These are phyloP conservation scores for Charaxes varanes DNA, from an alignment of 1,140 invertebrate genomes.

Conservation along the genomic window DNA sequence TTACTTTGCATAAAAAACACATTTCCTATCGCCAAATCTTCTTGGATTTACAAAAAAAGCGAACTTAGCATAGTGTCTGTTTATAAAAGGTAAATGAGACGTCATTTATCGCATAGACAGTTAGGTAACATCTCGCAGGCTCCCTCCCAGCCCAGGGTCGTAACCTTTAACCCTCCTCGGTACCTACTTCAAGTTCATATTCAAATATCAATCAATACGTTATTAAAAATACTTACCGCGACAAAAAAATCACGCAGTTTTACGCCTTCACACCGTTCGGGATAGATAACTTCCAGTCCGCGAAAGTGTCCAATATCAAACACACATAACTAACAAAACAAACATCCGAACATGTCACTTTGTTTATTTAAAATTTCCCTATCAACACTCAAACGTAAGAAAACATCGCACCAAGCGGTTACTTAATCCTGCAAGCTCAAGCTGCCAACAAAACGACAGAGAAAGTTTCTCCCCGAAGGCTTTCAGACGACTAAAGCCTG, in stretches of 20 bases:
- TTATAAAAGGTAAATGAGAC: conserved; percentile 14
- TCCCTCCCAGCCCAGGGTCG: conserved; percentile 39
- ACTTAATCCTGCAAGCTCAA: conserved; percentile 54
- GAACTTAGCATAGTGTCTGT: too few relatives aligned
- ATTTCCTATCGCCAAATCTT: too few relatives aligned
- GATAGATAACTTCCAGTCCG: conserved; percentile 13
- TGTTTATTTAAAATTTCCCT: conserved; percentile 20
- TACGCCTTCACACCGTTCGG: conserved; percentile 14
- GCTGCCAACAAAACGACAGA: conserved; percentile 6
- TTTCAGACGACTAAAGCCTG: conserved; percentile 53
- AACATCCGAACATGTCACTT: conserved; percentile 25
- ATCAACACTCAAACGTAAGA: conserved; percentile 24
- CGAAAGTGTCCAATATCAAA: conserved; percentile 19
- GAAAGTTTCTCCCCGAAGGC: conserved; percentile 7
- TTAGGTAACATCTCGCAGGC: conserved; percentile 45
- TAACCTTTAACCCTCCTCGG: conserved; percentile 46
- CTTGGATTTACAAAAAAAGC: too few relatives aligned
- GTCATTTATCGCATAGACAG: conserved; percentile 27
- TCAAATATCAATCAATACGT: conserved; percentile 42
- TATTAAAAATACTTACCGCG: conserved; percentile 40
- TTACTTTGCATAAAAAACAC: too few relatives aligned
- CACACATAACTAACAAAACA: conserved; percentile 18
- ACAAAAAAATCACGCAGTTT: conserved; percentile 24
- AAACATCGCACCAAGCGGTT: conserved; percentile 34
- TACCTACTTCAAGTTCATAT: conserved; percentile 32